phyloP scores from a whole-genome alignment of 2,888 invertebrate genomes.

The Pimpla rufipes region DNA sequence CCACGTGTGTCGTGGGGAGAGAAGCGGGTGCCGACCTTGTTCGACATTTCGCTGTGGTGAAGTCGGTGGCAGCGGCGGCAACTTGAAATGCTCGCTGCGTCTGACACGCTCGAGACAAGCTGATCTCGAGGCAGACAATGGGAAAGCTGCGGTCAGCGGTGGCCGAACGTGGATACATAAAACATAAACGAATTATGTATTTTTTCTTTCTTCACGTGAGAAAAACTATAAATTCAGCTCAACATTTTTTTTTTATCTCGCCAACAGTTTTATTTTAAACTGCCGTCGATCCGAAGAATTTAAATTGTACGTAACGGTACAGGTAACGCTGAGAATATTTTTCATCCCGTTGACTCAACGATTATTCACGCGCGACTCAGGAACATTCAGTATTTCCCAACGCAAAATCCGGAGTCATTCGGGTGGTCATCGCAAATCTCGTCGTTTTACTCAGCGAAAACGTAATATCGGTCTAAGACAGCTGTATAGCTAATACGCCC shows the following conservation, averaged over 20 bases:
- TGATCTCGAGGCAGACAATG: conserved; percentile 46
- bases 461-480: neutral
- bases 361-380: conserved; percentile 27
- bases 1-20: conserved; percentile 16
- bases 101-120: conserved; percentile 44
- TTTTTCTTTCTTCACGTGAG: neutral
- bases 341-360: neutral
- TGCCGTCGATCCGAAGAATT: neutral
- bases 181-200: conserved; percentile 10
- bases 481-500: neutral
- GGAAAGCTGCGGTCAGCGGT: conserved; percentile 36
- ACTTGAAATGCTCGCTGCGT: conserved; percentile 36
- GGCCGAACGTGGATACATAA: conserved; percentile 8
- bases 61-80: neutral
- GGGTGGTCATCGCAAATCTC: neutral
- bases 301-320: neutral
- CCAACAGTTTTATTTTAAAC: neutral
- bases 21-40: conserved; percentile 46
- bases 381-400: conserved; percentile 18
- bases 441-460: conserved; percentile 31
- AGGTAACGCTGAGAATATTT: neutral
- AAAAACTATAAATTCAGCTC: neutral
- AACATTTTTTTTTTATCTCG: neutral
- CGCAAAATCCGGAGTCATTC: conserved; percentile 14
- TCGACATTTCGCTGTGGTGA: conserved; percentile 44